Evolutionary conservation across 1,140 invertebrate species (phyloP), one percentile per base, ranked within the genome.

Genomic region (Sitobion miscanthi): DNA sequence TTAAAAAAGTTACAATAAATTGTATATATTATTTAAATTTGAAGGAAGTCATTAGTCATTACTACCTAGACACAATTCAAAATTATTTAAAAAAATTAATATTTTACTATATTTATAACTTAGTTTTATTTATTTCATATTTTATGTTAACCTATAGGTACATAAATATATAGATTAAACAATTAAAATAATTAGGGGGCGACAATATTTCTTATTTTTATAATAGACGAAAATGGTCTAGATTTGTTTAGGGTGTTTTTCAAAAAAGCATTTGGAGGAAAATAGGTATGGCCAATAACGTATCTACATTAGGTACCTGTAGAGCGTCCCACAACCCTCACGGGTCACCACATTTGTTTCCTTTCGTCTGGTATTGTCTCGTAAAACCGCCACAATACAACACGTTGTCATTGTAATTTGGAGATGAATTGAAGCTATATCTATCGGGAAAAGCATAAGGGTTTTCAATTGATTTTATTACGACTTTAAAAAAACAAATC

Each of bases 321-420:
- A 96, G 95, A 4, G 96, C 94, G 94, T 98, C 97, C 97, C 97
- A 35, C 35, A 35, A 35, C 35, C 35, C 35, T 35, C 35, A 98
- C 0, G 98, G 95, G 95, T 99, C 98, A 8, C 98, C 98, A 95
- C 98, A 99, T 95, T 98, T 98, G 0, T 98, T 97, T 1, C 96
- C 96, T 94, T 97, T 97, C 35, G 94, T 95, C 89, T 96, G 95
- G 97, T 97, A 98, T 94, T 98, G 97, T 93, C 97, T 96, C 5
- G 96, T 96, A 94, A 98, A 98, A 7, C 98, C 98, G 6, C 98
- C 98, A 95, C 98, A 99, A 95, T 97, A 98, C 5, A 97, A 96
- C 95, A 98, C 97, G 95, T 98, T 97, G 95, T 99, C 98, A 94
- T 98, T 98, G 95, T 98, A 98, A 95, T 97, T 96, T 47, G 95